phyloP scores from a whole-genome alignment of 2,888 invertebrate species.

The Aleiodes leptofemur region DNA sequence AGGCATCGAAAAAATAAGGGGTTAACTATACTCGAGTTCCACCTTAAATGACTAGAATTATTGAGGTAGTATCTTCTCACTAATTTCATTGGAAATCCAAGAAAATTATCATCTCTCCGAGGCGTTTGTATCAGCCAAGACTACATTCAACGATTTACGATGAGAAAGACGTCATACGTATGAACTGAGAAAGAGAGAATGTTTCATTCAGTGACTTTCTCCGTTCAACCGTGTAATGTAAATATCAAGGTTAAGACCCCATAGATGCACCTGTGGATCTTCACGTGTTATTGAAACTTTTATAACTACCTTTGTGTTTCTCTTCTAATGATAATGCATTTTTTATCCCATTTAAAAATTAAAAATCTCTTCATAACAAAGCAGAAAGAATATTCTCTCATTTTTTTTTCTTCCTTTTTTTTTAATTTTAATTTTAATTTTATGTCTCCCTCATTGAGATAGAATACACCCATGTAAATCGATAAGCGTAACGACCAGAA shows the following conservation, averaged over 20 bases:
- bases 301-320: too few species aligned
- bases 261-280: too few species aligned
- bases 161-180: slow-evolving; percentile 4
- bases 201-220: slow-evolving; percentile 15
- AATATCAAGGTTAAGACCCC: slow-evolving; percentile 26
- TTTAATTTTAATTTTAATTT: slow-evolving; percentile 17
- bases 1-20: too few species aligned
- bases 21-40: too few species aligned
- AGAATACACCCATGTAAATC: slow-evolving; percentile 43
- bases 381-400: not conserved
- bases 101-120: not conserved
- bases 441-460: slow-evolving; percentile 4
- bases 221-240: slow-evolving; percentile 20
- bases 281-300: too few species aligned
- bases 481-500: slow-evolving; percentile 44
- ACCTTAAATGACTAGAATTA: too few species aligned
- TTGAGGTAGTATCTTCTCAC: too few species aligned
- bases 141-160: too few species aligned
- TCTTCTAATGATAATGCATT: too few species aligned
- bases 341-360: too few species aligned
- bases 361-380: too few species aligned
- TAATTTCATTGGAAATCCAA: too few species aligned
- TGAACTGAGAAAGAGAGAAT: slow-evolving; percentile 16
- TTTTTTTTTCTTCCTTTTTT: not conserved
- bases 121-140: not conserved